Evolutionary conservation across 2,113 vertebrate species (phyloP).

Genomic region (Phrynosoma platyrhinos): DNA sequence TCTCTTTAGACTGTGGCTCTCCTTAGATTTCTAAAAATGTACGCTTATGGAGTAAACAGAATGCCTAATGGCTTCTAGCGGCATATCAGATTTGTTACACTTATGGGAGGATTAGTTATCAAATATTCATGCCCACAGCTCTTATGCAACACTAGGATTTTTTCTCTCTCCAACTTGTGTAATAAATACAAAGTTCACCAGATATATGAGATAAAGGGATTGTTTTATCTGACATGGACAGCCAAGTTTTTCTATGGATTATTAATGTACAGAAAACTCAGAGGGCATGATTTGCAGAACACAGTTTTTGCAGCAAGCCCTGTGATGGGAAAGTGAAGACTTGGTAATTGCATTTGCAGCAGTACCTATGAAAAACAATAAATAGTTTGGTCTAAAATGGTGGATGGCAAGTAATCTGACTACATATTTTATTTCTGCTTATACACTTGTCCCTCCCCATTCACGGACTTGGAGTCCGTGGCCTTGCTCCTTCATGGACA

Average conservation of each 20-base stretch:
- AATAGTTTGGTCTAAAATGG: constrained; percentile 36
- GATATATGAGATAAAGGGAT: constrained; percentile 59
- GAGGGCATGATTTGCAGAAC: neutral
- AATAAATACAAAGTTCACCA: constrained; percentile 62
- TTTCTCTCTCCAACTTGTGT: constrained; percentile 51
- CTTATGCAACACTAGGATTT: constrained; percentile 64
- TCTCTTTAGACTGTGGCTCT: constrained; percentile 61
- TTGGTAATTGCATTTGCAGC: neutral
- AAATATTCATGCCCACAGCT: constrained; percentile 69
- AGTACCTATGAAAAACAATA: constrained; percentile 20
- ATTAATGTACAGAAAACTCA: constrained; percentile 11
- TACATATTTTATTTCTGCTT: constrained; percentile 33
- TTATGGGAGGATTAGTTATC: constrained; percentile 63
- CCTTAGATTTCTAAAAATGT: constrained; percentile 61
- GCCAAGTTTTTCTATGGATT: constrained; percentile 41
- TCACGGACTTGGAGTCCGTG: too few relatives aligned
- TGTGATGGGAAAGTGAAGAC: neutral
- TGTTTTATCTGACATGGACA: constrained; percentile 56
- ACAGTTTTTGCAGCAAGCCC: neutral
- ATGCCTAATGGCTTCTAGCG: constrained; percentile 65
- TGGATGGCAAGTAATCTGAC: constrained; percentile 21
- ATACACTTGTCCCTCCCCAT: neutral
- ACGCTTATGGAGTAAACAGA: constrained; percentile 71
- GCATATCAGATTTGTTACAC: constrained; percentile 63
- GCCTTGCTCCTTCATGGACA: too few relatives aligned